Evolutionary conservation across 2,888 invertebrate species (phyloP).

Genomic region (Argynnis bischoffii): DNA sequence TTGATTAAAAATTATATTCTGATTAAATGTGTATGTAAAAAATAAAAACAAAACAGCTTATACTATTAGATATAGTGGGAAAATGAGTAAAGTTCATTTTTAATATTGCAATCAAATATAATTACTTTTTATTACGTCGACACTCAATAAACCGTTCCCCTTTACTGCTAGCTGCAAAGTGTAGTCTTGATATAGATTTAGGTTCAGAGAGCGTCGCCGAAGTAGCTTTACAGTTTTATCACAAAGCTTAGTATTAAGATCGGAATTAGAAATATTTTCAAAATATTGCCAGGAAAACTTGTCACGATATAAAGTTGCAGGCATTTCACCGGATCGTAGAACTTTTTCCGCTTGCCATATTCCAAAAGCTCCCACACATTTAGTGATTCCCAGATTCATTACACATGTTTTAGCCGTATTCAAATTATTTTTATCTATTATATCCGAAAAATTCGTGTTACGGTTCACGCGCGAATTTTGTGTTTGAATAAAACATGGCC

Average conservation of each 20-base stretch:
- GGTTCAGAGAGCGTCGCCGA: constrained; percentile 70
- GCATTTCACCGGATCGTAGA: constrained; percentile 41
- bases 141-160: constrained; percentile 71
- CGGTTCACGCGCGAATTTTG: constrained; percentile 28
- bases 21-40: no score
- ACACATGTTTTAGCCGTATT: constrained; percentile 54
- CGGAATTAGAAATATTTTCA: constrained; percentile 68
- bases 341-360: constrained; percentile 76
- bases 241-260: constrained; percentile 75
- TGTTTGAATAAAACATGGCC: constrained; percentile 50
- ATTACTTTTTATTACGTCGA: constrained; percentile 78
- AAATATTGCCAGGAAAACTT: constrained; percentile 72
- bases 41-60: no score
- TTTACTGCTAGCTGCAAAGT: constrained; percentile 76
- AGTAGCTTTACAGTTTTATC: constrained; percentile 77
- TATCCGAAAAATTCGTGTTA: constrained; percentile 31
- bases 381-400: constrained; percentile 65
- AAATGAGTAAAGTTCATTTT: constrained; percentile 2
- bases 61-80: no score
- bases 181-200: constrained; percentile 78
- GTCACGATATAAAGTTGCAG: constrained; percentile 55
- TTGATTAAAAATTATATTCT: no score
- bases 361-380: constrained; percentile 82
- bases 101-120: constrained; percentile 5
- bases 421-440: constrained; percentile 35